phyloP scores from a whole-genome alignment of 2,888 invertebrate genomes.

The Agriopis aurantiaria region DNA sequence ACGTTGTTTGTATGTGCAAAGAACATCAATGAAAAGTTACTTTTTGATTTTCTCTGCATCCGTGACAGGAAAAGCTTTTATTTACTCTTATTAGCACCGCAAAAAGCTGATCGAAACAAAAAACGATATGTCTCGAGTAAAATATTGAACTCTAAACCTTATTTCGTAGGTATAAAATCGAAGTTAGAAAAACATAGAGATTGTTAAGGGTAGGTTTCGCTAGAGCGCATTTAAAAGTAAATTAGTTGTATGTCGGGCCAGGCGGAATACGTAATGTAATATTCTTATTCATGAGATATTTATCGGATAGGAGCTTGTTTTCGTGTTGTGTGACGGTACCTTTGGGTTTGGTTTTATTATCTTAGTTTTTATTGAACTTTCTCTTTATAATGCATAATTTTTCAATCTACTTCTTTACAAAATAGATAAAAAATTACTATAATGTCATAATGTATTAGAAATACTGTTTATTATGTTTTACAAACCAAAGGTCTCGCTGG shows the following conservation, averaged over 20 bases:
- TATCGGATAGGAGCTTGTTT: constrained; percentile 53
- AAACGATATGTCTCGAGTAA: constrained; percentile 6
- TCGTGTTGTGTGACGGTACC: constrained; percentile 14
- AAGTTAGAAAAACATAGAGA: constrained; percentile 34
- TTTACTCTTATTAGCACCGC: constrained; percentile 11
- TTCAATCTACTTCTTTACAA: no score
- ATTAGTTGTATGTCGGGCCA: constrained; percentile 55
- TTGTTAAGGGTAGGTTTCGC: constrained; percentile 19
- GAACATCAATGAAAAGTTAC: constrained; percentile 9
- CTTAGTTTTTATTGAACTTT: not conserved
- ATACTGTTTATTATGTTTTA: no score
- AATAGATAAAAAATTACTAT: no score
- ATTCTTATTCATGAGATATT: constrained; percentile 80
- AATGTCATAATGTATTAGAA: no score
- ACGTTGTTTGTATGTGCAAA: not conserved
- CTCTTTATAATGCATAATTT: no score
- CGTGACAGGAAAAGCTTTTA: constrained; percentile 7
- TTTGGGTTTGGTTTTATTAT: constrained; percentile 10
- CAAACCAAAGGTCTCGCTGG: no score
- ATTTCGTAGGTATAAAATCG: constrained; percentile 13
- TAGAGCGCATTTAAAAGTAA: constrained; percentile 53
- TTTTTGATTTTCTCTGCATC: constrained; percentile 12
- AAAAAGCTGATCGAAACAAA: constrained; percentile 20
- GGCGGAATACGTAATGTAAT: constrained; percentile 73
- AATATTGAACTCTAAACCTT: constrained; percentile 11